These are phyloP conservation scores for Artemia franciscana DNA, from an alignment of 1,140 invertebrate genomes.

Conservation along the genomic window DNA sequence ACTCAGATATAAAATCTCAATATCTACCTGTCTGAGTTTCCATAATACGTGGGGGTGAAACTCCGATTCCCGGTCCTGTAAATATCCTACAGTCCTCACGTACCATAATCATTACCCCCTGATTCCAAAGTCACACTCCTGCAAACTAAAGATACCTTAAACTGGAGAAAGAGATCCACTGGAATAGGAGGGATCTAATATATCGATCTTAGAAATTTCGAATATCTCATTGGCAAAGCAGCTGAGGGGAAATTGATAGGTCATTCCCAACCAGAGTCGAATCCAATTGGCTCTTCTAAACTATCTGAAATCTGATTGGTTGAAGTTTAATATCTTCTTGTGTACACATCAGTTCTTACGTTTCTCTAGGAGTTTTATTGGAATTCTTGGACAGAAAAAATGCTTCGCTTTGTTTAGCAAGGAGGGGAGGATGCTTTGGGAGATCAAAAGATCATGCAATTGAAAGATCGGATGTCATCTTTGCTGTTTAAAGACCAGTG, in stretches of 20 bases:
- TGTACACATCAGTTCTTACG: background rate
- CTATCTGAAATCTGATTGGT: background rate
- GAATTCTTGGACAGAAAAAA: background rate
- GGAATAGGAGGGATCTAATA: background rate
- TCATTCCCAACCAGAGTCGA: no score
- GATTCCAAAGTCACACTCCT: no score
- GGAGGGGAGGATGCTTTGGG: background rate
- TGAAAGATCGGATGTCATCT: no score
- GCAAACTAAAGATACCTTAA: background rate
- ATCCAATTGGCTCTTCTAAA: no score
- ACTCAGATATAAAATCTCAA: no score
- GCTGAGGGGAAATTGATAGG: background rate
- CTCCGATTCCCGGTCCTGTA: no score
- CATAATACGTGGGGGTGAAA: no score
- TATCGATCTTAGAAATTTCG: background rate
- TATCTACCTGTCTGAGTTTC: no score
- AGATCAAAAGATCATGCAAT: background rate
- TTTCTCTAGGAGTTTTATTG: background rate
- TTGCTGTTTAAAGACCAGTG: no score
- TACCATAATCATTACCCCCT: background rate
- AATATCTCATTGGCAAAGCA: background rate
- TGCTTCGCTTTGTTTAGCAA: background rate
- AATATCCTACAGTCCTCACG: background rate
- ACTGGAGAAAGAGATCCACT: background rate
- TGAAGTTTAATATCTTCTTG: background rate